Evolutionary conservation across 2,797 vertebrate genomes (phyloP), one percentile per base, ranked within the genome.

Genomic region (Apogon hyalosoma): DNA sequence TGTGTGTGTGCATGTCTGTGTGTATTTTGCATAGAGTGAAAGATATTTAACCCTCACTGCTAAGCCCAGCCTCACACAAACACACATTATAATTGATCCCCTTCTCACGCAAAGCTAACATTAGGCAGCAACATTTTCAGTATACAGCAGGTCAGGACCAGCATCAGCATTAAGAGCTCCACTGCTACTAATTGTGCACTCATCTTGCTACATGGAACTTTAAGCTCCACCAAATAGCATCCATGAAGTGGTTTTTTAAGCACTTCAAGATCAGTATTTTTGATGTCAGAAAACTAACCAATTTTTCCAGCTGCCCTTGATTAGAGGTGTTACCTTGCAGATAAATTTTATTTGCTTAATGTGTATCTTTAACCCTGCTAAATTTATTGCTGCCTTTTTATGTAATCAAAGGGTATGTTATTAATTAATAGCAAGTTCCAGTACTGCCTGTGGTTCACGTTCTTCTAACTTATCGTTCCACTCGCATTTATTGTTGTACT

Each of bases 31-130:
- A 12, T 56, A 57, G 49, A 28, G 16, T 55, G 31, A 58, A n/a
- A 62, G 60, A 77, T 77, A 54, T 83, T 82, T 86, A 85, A 88
- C 78, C 50, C 75, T 80, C 58, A 39, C 36, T 36, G 56, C 66
- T 84, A 77, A 88, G 54, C 62, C 60, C 49, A 68, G 50, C 38
- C 81, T 82, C 59, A 68, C 64, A 74, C 64, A 61, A 24, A 66
- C 33, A 72, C 16, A 62, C 53, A 63, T 46, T 55, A 57, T 57
- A 65, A 85, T 59, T 84, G 78, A 83, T 82, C 78, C 75, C 77
- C 55, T 87, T 91, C 51, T 83, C 76, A 87, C 31, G 79, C 86
- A 89, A 84, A 85, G 68, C 83, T 63, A 69, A 83, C 71, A 78
- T 69, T 61, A 79, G 48, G 72, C 75, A 61, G 73, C 80, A 72